These are phyloP conservation scores for Muscina levida DNA, from an alignment of 2,888 invertebrate species.

Conservation along the genomic window DNA sequence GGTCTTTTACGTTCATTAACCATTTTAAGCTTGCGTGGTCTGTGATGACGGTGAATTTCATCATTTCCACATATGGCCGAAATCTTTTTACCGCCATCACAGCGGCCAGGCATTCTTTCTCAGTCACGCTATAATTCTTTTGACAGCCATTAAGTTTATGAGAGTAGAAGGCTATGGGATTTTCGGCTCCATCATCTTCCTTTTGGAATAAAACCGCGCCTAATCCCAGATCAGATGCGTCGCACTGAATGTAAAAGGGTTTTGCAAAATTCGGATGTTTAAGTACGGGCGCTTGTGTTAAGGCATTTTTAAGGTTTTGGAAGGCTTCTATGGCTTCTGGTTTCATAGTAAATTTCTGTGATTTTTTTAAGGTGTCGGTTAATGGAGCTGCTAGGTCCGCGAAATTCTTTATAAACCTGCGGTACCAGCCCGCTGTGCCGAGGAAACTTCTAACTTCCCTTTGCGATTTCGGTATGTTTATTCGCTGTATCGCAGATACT, in stretches of 20 bases:
- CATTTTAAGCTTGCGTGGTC: slow-evolving; percentile 39
- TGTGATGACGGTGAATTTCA: slow-evolving; percentile 29
- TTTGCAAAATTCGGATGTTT: slow-evolving; percentile 15
- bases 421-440: slow-evolving; percentile 37
- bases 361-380: slow-evolving; percentile 28
- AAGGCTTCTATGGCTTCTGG: not conserved
- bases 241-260: slow-evolving; percentile 22
- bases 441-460: slow-evolving; percentile 36
- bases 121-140: slow-evolving; percentile 11
- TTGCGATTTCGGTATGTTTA: not conserved
- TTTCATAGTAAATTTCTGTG: not conserved
- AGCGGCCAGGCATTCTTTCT: slow-evolving; percentile 6
- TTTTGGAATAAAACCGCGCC: slow-evolving; percentile 24
- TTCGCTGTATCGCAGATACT: not conserved
- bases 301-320: not conserved
- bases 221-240: slow-evolving; percentile 13
- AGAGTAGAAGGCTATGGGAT: slow-evolving; percentile 30
- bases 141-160: slow-evolving; percentile 24
- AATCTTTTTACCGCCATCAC: slow-evolving; percentile 44
- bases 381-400: not conserved
- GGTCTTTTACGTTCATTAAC: slow-evolving; percentile 31
- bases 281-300: slow-evolving; percentile 15
- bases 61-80: slow-evolving; percentile 47
- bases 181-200: slow-evolving; percentile 17
- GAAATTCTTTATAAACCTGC: slow-evolving; percentile 32